Percentiles rank a stretch among this genome's conserved stretches.
Conservation (phyloP, 2,888 invertebrate genomes). For the Drosophila multiciliata region DNA sequence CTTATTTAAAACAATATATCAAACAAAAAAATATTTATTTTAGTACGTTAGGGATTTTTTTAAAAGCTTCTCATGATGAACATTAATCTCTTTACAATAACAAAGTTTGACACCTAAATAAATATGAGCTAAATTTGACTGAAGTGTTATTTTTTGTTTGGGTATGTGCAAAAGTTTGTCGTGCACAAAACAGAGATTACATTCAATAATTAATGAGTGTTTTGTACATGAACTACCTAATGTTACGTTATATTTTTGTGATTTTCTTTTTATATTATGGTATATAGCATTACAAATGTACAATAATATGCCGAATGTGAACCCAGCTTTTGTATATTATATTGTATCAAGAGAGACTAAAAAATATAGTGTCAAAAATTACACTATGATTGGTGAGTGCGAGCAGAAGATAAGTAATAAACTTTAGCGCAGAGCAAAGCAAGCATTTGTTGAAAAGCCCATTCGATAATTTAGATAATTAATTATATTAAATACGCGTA, state of each 20-base stretch:
- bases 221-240: constrained; percentile 31
- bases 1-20: neutral
- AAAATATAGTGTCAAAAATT: constrained; percentile 11
- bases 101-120: neutral
- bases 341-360: neutral
- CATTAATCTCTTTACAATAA: neutral
- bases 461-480: neutral
- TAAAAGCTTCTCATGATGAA: neutral
- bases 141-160: neutral
- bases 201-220: neutral
- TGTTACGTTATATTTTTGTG: constrained; percentile 3
- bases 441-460: constrained; percentile 11
- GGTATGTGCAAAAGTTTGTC: neutral
- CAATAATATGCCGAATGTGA: constrained; percentile 18
- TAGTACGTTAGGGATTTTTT: neutral
- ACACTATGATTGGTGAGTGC: constrained; percentile 12
- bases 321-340: constrained; percentile 2
- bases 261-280: neutral
- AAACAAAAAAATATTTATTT: neutral
- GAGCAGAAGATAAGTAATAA: neutral
- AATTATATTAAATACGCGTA: constrained; percentile 11
- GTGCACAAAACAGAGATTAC: neutral
- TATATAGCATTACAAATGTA: constrained; percentile 3
- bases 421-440: neutral
- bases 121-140: neutral